These are phyloP conservation scores for Pterobdella sp. DNA, from an alignment of 2,888 invertebrate genomes.

Conservation along the genomic window DNA sequence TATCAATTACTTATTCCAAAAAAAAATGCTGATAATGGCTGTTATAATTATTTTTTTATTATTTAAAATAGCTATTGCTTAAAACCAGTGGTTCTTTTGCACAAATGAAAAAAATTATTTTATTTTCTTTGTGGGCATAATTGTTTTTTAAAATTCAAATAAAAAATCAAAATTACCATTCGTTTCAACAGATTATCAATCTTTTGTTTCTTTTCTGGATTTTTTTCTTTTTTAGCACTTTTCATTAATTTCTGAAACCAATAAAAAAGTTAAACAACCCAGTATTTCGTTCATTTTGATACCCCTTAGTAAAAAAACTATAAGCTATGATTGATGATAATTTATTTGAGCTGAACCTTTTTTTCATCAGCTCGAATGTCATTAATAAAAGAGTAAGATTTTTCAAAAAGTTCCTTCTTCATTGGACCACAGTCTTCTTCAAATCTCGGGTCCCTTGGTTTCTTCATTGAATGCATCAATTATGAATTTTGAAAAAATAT, in stretches of 20 bases:
- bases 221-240: constrained; percentile 2
- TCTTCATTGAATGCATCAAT: too few species aligned
- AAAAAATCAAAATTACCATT: constrained; percentile 1
- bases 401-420: constrained; percentile 5
- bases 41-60: background rate
- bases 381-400: constrained; percentile 16
- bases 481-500: too few species aligned
- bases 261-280: too few species aligned
- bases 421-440: constrained; percentile 13
- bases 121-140: too few species aligned
- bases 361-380: constrained; percentile 9
- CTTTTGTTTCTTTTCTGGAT: constrained; percentile 17
- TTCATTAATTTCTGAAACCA: constrained; percentile 11
- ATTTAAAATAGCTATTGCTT: background rate
- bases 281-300: too few species aligned
- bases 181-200: background rate
- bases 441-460: constrained; percentile 18
- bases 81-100: background rate
- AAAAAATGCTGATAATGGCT: background rate
- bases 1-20: background rate
- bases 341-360: background rate
- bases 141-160: too few species aligned
- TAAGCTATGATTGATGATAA: background rate
- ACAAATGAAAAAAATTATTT: too few species aligned
- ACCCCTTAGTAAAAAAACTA: too few species aligned